These are phyloP conservation scores for Stigmatopora nigra DNA, from an alignment of 2,113 vertebrate species.

Conservation along the genomic window DNA sequence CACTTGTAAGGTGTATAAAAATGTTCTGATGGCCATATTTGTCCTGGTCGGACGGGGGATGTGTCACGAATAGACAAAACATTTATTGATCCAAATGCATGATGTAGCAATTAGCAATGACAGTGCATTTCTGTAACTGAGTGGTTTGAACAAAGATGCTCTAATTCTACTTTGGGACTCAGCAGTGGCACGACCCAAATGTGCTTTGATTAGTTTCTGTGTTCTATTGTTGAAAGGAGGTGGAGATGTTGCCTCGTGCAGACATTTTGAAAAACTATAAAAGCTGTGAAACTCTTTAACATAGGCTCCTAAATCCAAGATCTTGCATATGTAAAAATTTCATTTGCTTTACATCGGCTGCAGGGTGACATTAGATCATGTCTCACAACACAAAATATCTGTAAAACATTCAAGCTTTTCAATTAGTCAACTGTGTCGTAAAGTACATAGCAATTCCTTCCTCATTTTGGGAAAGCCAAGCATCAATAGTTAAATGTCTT, in stretches of 20 bases:
- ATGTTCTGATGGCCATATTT: too few species aligned
- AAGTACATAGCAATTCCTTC: neutral
- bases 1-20: neutral
- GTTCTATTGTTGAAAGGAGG: constrained; percentile 12
- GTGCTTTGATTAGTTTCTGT: constrained; percentile 32
- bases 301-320: neutral
- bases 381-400: neutral
- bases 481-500: neutral
- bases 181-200: constrained; percentile 25
- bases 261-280: neutral
- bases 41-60: neutral
- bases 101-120: neutral
- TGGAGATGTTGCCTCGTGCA: constrained; percentile 4
- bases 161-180: neutral
- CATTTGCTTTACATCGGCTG: neutral
- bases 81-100: constrained; percentile 6
- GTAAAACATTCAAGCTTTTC: neutral
- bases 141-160: constrained; percentile 12
- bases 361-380: neutral
- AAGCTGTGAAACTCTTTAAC: neutral
- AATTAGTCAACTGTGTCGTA: too few species aligned
- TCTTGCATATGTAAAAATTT: too few species aligned
- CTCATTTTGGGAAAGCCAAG: neutral
- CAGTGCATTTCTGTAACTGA: constrained; percentile 11
- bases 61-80: constrained; percentile 15